phyloP scores from a whole-genome alignment of 2,797 vertebrate species.

The Peromyscus nudipes region DNA sequence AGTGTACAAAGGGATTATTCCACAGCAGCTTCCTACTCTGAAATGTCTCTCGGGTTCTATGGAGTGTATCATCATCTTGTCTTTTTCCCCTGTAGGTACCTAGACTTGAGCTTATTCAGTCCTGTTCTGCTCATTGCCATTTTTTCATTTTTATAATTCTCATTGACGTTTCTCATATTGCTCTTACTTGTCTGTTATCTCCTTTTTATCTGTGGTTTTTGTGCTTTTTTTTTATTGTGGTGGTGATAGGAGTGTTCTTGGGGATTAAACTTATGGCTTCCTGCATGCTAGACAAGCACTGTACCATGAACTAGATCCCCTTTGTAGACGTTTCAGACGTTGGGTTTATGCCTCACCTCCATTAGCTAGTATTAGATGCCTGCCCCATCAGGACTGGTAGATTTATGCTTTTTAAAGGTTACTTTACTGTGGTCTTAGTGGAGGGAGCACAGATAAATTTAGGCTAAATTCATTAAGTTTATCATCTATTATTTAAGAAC shows the following conservation, averaged over 20 bases:
- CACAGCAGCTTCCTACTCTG: background rate
- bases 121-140: background rate
- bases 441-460: background rate
- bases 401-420: background rate
- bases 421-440: background rate
- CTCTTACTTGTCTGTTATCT: background rate
- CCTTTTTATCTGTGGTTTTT: background rate
- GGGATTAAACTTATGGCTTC: background rate
- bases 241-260: background rate
- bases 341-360: background rate
- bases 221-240: background rate
- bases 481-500: background rate
- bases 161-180: background rate
- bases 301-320: background rate
- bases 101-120: conserved; percentile 9
- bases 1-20: background rate
- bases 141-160: conserved; percentile 9
- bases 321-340: background rate
- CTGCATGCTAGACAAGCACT: background rate
- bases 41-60: background rate
- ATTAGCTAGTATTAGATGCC: background rate
- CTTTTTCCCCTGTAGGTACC: background rate
- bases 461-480: background rate
- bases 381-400: too few relatives aligned
- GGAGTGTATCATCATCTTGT: background rate